Evolutionary conservation across 92 coral and sea anemone species (phyloP), one percentile per base, ranked within the genome.

Genomic region (Phenganax subtilis): DNA sequence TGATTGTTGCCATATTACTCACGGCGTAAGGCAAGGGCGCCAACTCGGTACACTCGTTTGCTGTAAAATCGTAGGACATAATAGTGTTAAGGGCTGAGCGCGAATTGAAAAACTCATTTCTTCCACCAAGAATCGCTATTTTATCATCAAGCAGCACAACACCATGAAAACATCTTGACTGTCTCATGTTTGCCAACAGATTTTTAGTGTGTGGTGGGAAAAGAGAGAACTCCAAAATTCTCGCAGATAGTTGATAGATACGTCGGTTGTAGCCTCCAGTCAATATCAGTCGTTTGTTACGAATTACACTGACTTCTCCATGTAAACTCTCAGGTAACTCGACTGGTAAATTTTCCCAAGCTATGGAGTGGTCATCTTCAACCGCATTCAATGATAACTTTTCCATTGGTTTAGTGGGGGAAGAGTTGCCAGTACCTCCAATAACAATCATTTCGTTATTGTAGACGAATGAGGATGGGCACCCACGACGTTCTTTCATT

Each of bases 1-100:
- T 68, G 53, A 68, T 16, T 30, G 54, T 30, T 53, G 73, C 73
- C 73, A 37, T 68, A n/a, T 68, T n/a, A 68, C 53, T 30, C 54
- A 68, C 54, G 54, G 73, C 53, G 54, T 68, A 68, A 68, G 73
- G 73, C 0, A 68, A 6, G 7, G 73, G 67, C 25, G 25, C 67
- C 25, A 61, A 61, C 3, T 68, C 73, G 17, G 31, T 27, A 30
- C 15, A 30, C 14, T 68, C 54, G 3, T 30, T 68, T 10, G 6
- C 17, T 0, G 7, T 20, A 68, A 30, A 2, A 68, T 37, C 53
- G 47, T 37, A 37, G 53, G 14, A 12, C 73, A 68, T 6, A 5
- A 61, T 53, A 37, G 16, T 37, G 11, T 29, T 68, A 12, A 68
- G 73, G 14, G 10, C 16, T 37, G 53, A 10, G 54, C 4, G 7